A percentile compares a stretch with the other conserved stretches of the same genome.
Conservation (phyloP, 2,113 vertebrate species). For the Protobothrops flavoviridis region DNA sequence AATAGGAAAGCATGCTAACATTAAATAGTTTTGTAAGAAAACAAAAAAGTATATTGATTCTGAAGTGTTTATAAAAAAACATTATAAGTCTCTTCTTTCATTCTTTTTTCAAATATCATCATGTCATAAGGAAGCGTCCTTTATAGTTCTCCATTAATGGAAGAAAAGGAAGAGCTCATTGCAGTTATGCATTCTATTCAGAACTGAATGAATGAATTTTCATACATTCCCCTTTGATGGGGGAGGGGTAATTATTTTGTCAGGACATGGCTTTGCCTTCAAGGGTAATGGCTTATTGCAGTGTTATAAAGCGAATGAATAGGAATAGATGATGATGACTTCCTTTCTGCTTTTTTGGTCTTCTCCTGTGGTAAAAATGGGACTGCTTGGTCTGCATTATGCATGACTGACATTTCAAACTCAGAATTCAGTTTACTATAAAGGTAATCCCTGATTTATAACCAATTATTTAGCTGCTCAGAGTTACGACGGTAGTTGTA, state of each 20-base stretch:
- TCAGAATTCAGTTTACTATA: background rate
- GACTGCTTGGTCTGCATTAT: background rate
- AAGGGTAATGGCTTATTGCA: background rate
- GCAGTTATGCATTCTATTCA: background rate
- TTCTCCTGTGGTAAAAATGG: background rate
- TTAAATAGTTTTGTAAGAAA: background rate
- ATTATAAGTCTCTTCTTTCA: background rate
- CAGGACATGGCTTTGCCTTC: background rate
- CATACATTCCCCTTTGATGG: background rate
- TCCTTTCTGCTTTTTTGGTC: background rate
- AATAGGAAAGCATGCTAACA: background rate
- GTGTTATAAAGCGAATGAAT: background rate
- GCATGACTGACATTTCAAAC: background rate
- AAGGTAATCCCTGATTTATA: background rate
- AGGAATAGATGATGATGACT: background rate
- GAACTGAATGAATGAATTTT: background rate
- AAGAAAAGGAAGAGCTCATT: background rate
- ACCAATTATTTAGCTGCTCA: background rate
- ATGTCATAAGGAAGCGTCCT: background rate
- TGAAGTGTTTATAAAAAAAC: background rate
- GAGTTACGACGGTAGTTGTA: background rate
- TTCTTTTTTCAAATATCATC: background rate
- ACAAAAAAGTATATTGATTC: background rate
- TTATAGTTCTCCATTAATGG: background rate
- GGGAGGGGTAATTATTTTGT: background rate